A percentile compares a stretch with the other conserved stretches of the same genome.
phyloP scores from a whole-genome alignment of 2,888 invertebrate species.

The Macaria liturata region DNA sequence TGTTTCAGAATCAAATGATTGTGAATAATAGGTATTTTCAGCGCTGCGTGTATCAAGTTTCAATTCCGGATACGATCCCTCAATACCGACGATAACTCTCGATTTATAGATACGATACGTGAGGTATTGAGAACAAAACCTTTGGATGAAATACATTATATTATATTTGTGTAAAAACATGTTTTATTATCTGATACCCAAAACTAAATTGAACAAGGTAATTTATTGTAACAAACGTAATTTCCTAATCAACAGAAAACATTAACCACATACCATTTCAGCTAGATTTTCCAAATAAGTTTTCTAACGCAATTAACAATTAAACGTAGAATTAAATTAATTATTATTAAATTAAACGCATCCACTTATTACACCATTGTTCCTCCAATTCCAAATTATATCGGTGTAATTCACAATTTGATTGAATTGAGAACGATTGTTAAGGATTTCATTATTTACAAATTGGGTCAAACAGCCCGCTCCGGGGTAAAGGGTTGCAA shows the following conservation, averaged over 20 bases:
- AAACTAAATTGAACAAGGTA: too few relatives aligned
- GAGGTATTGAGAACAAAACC: too few relatives aligned
- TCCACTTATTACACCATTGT: background rate
- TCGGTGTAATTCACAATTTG: constrained; percentile 52
- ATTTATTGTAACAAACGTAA: too few relatives aligned
- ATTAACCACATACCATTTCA: too few relatives aligned
- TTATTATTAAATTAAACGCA: too few relatives aligned
- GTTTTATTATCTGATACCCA: too few relatives aligned
- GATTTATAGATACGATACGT: constrained; percentile 3
- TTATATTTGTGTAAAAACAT: too few relatives aligned
- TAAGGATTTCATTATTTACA: constrained; percentile 51
- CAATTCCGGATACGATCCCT: constrained; percentile 43
- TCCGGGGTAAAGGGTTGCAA: constrained; percentile 10
- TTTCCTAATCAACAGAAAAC: too few relatives aligned
- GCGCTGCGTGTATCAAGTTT: constrained; percentile 53
- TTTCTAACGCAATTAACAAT: too few relatives aligned
- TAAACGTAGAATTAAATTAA: too few relatives aligned
- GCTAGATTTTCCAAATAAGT: too few relatives aligned
- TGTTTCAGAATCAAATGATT: constrained; percentile 32
- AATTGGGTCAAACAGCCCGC: constrained; percentile 34
- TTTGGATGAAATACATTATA: too few relatives aligned
- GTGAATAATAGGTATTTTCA: constrained; percentile 34
- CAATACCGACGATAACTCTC: constrained; percentile 23
- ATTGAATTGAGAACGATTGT: constrained; percentile 53
- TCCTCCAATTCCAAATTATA: constrained; percentile 50